Base-by-base conservation (phyloP, 2,113 vertebrate genomes). In the Delphinus delphis region DNA sequence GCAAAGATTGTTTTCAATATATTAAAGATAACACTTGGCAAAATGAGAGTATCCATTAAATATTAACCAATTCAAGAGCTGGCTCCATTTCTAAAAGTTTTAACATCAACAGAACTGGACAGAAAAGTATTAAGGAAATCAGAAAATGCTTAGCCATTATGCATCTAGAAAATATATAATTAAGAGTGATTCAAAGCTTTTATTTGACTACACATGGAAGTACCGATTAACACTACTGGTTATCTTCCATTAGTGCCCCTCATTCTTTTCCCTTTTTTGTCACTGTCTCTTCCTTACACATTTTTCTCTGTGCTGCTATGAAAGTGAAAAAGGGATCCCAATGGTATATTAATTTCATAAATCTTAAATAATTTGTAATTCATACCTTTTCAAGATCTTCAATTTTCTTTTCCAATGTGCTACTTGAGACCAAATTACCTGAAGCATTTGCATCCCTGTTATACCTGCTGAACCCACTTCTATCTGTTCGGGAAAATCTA, bases 371-470 rank as follows among this genome's bases (percentile, higher is more conserved):
- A 95, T 68, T 88, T 94, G 31, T 70, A 93, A 90, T 71, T 88
- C 93, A 8, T 98, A 99, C 99, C 99, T 98, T 99, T 98, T 99
- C 99, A 98, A 99, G 99, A 90, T 99, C 99, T 91, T 99, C 99
- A 97, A 99, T 97, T 98, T 99, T 99, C 96, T 99, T 99, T 98
- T 99, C 99, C 98, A 99, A 98, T 97, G 97, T n/a, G 36, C 96
- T 98, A 96, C 95, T 98, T 58, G 98, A 98, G 38, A 98, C 28
- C 31, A 98, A 98, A 95, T 95, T 98, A 55, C 98, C 98, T 55
- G 99, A 98, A 82, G 98, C 97, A 96, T 98, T 99, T 96, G 98
- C 88, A 20, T 99, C 99, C 97, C 98, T 98, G 98, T 96, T 98
- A 21, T 99, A 99, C 63, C 99, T 99, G 97, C 96, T 95, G 84